A percentile compares a stretch with the other conserved stretches of the same genome.
phyloP scores from a whole-genome alignment of 2,888 invertebrate species.

The Leptodirus hochenwartii region DNA sequence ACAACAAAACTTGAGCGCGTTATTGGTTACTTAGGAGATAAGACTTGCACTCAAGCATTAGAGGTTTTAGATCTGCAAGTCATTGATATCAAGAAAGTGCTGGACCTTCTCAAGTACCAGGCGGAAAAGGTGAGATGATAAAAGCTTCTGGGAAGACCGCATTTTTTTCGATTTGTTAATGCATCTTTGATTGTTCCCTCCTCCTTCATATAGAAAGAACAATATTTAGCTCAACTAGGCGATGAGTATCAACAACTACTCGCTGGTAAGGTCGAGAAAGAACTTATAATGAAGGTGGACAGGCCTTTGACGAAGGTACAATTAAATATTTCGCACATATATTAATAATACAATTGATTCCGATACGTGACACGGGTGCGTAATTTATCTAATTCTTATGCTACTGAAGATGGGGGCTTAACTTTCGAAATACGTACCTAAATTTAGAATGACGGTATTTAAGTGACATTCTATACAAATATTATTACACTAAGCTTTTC shows the following conservation, averaged over 20 bases:
- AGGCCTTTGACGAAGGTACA: conserved; percentile 47
- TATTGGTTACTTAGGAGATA: conserved; percentile 29
- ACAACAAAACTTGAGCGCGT: conserved; percentile 18
- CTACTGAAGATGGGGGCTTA: too few relatives aligned
- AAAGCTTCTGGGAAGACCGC: background rate
- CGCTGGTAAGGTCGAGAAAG: conserved; percentile 36
- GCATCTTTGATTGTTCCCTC: too few relatives aligned
- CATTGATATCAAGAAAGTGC: conserved; percentile 50
- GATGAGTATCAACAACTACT: conserved; percentile 40
- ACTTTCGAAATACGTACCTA: too few relatives aligned
- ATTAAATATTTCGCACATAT: conserved; percentile 2
- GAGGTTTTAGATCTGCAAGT: conserved; percentile 47
- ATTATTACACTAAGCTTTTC: too few relatives aligned
- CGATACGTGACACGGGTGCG: too few relatives aligned
- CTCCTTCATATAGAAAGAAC: conserved; percentile 28
- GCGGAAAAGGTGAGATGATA: conserved; percentile 32
- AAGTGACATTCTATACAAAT: too few relatives aligned
- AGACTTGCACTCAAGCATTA: conserved; percentile 30
- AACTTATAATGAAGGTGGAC: conserved; percentile 24
- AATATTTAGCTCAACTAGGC: conserved; percentile 35
- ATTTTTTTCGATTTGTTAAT: too few relatives aligned
- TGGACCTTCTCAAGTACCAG: conserved; percentile 54
- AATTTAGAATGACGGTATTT: too few relatives aligned
- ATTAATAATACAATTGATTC: too few relatives aligned
- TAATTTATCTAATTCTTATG: too few relatives aligned